Evolutionary conservation across 1,140 invertebrate genomes (phyloP).

Genomic region (Cephus cinctus): DNA sequence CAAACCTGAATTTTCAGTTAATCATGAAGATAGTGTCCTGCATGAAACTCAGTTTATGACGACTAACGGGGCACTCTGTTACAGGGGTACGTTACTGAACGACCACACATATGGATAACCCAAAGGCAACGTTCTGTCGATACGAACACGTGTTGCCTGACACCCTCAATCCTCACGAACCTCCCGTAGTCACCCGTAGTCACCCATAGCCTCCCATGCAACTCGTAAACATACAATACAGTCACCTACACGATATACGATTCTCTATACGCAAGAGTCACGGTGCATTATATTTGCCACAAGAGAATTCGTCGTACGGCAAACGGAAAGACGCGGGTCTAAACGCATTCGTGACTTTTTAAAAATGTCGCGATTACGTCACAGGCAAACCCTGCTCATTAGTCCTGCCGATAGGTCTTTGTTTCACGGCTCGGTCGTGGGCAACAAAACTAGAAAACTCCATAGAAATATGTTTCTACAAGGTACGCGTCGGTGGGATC

Average conservation of each 20-base stretch:
- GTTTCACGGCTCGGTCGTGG: slow-evolving; percentile 24
- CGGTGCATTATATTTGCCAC: slow-evolving; percentile 40
- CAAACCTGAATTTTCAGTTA: too few species aligned
- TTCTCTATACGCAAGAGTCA: slow-evolving; percentile 26
- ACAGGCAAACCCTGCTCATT: slow-evolving; percentile 33
- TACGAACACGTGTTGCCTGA: slow-evolving; percentile 45
- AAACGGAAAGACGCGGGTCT: slow-evolving; percentile 18
- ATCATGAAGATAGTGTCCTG: too few species aligned
- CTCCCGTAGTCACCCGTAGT: slow-evolving; percentile 22
- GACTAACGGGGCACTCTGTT: too few species aligned
- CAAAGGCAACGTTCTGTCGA: slow-evolving; percentile 44
- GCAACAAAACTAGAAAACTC: slow-evolving; percentile 16
- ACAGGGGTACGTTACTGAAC: slow-evolving; percentile 4
- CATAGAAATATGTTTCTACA: slow-evolving; percentile 7
- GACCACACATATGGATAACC: slow-evolving; percentile 24
- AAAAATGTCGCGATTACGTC: slow-evolving; percentile 49
- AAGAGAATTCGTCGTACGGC: slow-evolving; percentile 36
- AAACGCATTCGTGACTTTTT: slow-evolving; percentile 50
- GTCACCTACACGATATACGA: slow-evolving; percentile 30
- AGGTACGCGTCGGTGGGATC: slow-evolving; percentile 32
- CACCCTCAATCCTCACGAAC: slow-evolving; percentile 23
- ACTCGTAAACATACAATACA: slow-evolving; percentile 41
- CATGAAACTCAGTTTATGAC: too few species aligned
- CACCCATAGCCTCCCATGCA: slow-evolving; percentile 16
- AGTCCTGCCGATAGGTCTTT: slow-evolving; percentile 26